Evolutionary conservation across 2,888 invertebrate genomes (phyloP).

Genomic region (Petrophora chlorosata): DNA sequence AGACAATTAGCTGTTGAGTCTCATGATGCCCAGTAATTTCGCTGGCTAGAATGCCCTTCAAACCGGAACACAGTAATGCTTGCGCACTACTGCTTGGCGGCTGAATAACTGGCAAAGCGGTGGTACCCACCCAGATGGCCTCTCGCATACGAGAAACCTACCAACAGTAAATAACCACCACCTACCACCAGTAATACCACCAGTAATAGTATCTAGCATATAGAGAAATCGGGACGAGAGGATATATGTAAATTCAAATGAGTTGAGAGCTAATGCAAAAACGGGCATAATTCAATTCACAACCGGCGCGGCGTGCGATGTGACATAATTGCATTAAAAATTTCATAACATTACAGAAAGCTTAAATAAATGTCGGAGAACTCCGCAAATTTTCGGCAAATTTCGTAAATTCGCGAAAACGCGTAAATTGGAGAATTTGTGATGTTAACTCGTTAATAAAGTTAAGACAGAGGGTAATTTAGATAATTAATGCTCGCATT

Average conservation of each 20-base stretch:
- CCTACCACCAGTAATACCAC: no score
- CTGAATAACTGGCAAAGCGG: no score
- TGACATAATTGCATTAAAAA: slow-evolving; percentile 40
- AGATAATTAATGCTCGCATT: slow-evolving; percentile 17
- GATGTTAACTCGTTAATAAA: slow-evolving; percentile 32
- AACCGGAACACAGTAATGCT: no score
- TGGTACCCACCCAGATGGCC: no score
- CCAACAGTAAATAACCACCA: no score
- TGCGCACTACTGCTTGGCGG: no score
- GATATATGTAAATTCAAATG: slow-evolving; percentile 21
- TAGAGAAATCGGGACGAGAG: no score
- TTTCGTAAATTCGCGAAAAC: slow-evolving; percentile 39
- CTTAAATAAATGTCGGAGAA: slow-evolving; percentile 25
- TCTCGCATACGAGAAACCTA: no score
- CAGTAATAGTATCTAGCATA: no score
- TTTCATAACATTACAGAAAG: slow-evolving; percentile 36
- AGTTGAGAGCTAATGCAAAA: slow-evolving; percentile 31
- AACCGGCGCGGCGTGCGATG: slow-evolving; percentile 17
- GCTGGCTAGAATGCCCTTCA: no score
- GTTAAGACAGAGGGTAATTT: slow-evolving; percentile 26
- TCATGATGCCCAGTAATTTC: no score
- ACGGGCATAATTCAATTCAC: slow-evolving; percentile 30
- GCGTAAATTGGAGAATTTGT: slow-evolving; percentile 40
- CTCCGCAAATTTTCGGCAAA: slow-evolving; percentile 11
- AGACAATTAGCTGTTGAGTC: no score